phyloP scores from a whole-genome alignment of 2,888 invertebrate species.

The Catocala nupta region DNA sequence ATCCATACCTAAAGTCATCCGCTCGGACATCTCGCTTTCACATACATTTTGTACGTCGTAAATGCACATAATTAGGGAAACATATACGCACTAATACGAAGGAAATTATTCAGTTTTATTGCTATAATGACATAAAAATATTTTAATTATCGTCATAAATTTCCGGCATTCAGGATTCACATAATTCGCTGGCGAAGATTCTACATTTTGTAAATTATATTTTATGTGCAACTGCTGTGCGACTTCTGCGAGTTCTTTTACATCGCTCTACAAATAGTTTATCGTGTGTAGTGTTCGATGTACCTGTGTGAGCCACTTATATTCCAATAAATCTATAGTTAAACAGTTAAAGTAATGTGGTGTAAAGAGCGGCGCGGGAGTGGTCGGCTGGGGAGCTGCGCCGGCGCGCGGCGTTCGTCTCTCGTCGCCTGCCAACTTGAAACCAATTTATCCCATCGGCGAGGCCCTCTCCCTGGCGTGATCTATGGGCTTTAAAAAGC shows the following conservation, averaged over 20 bases:
- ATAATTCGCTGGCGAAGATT: conserved; percentile 76
- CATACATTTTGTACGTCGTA: conserved; percentile 58
- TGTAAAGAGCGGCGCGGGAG: conserved; percentile 31
- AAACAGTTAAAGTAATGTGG: conserved; percentile 64
- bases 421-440: conserved; percentile 72
- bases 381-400: conserved; percentile 35
- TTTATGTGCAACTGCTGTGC: conserved; percentile 63
- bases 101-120: conserved; percentile 67
- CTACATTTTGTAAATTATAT: conserved; percentile 49
- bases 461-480: conserved; percentile 62
- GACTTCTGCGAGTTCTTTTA: conserved; percentile 73
- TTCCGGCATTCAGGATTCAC: conserved; percentile 85
- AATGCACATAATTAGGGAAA: conserved; percentile 68
- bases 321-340: conserved; percentile 69
- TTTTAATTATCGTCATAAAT: conserved; percentile 64
- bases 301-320: conserved; percentile 62
- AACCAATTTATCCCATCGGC: conserved; percentile 76
- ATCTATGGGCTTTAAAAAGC: conserved; percentile 73
- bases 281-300: conserved; percentile 19
- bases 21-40: conserved; percentile 37
- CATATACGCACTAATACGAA: conserved; percentile 63
- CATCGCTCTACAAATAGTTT: conserved; percentile 17
- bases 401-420: conserved; percentile 71
- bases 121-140: conserved; percentile 68
- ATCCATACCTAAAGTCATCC: conserved; percentile 29